Evolutionary conservation across 2,797 vertebrate species (phyloP), one percentile per base, ranked within the genome.

Genomic region (Sebastes nivosus): DNA sequence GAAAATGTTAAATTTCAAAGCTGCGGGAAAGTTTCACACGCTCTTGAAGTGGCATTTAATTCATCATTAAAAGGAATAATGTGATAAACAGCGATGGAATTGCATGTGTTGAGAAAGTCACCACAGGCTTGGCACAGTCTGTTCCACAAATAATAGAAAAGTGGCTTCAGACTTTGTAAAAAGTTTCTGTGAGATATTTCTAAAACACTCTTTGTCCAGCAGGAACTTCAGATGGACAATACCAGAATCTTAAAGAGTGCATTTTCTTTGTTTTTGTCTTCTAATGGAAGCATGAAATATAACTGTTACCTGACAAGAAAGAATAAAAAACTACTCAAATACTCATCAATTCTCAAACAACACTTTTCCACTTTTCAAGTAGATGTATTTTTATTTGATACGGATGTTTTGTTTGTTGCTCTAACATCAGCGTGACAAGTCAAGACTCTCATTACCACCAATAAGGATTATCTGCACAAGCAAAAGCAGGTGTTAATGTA

Each of bases 1-100:
- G 16, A 22, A 75, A 74, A 61, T 2, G 4, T 20, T 61, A 38
- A 10, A 65, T 78, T 79, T 76, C 38, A 81, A 83, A 83, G 77
- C 73, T 27, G 32, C 1, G 0, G n/a, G 29, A 55, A 55, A 67
- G 20, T 66, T 81, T 38, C 1, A 14, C 25, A 46, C 6, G 5
- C 13, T 73, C 27, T 52, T 46, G 16, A 83, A 65, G 75, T 29
- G 24, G 7, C 11, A 32, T 71, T 58, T 80, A 55, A 46, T 20
- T 7, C 5, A 5, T 66, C 70, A 38, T 72, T 16, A 29, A 66
- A 79, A 27, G 3, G 36, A 61, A 32, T 46, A 36, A 72, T 46
- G 27, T 1, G 29, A 50, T 24, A 50, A 64, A 55, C 74, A 42
- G 34, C 1, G 34, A 75, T 27, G 11, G 25, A 52, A 42, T 30